Base-by-base conservation (phyloP, 2,113 vertebrate genomes). In the Aphyosemion australe region DNA sequence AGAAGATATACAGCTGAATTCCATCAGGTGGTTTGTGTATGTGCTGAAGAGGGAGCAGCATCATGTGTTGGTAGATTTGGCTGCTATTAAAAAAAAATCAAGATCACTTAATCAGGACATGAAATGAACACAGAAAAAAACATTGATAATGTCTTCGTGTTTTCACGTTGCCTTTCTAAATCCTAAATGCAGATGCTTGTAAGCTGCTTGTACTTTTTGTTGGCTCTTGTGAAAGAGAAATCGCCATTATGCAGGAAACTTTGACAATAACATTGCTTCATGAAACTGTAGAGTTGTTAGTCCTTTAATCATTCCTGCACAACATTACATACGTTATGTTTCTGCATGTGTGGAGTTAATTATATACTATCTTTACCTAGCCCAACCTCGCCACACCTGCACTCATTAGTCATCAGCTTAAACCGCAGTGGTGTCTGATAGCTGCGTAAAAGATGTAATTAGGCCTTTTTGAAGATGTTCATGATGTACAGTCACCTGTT, bases 371-470 rank as follows among this genome's bases (percentile, higher is more conserved):
- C 46, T 19, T 48, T 11, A 19, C 32, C 34, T n/a, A 34, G 4
- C 15, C 53, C 57, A 48, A 18, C 2, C 61, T 41, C 26, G 8
- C 37, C 19, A 50, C 55, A 46, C 47, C 46, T 69, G 37, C 4
- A 14, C 49, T 56, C 21, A 11, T 5, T 1, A 48, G 1, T 71
- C 41, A 50, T 48, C 20, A 26, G 42, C 18, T 68, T 10, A 62
- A 41, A 39, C 59, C 47, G 19, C 52, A 52, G 12, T 59, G 26
- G 39, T 43, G 18, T 72, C 39, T 49, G 20, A 60, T 60, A 51
- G 64, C 54, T 5, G 16, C 43, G 55, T 66, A 34, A 76, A 72
- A 63, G 66, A 59, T 43, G 47, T 70, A 74, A 81, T 67, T 72
- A 66, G 37, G 18, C 32, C 37, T 61, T 65, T 76, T 72, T 46